Conservation (phyloP, 2,113 vertebrate genomes). For the Zeus faber region DNA sequence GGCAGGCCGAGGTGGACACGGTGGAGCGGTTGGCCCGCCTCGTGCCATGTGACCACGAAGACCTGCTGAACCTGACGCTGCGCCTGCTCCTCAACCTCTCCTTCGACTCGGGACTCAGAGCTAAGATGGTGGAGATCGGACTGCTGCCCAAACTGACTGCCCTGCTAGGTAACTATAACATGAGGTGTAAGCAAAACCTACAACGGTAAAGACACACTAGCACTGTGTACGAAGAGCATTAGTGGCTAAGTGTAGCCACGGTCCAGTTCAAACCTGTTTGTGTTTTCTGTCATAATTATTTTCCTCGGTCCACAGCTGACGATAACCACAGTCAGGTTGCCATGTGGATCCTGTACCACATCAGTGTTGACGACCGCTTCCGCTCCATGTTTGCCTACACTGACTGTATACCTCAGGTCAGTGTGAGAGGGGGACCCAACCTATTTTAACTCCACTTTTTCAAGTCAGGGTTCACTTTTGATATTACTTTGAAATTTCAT, state of each 20-base stretch:
- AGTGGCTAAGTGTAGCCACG: too few relatives aligned
- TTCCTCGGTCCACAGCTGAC: constrained; percentile 74
- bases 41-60: constrained; percentile 95
- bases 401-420: constrained; percentile 95
- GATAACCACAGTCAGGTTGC: constrained; percentile 89
- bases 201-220: too few relatives aligned
- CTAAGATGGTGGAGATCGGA: constrained; percentile 96
- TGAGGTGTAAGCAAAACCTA: too few relatives aligned
- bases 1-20: constrained; percentile 91
- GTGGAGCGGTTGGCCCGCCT: constrained; percentile 87
- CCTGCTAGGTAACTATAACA: constrained; percentile 79
- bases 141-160: constrained; percentile 90
- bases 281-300: too few relatives aligned
- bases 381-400: constrained; percentile 96
- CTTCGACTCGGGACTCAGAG: constrained; percentile 93
- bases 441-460: too few relatives aligned
- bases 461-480: too few relatives aligned
- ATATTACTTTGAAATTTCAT: too few relatives aligned
- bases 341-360: constrained; percentile 93
- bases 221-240: too few relatives aligned
- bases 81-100: constrained; percentile 92
- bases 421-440: too few relatives aligned
- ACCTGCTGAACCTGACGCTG: constrained; percentile 90
- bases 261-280: too few relatives aligned
- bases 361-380: constrained; percentile 94